These are phyloP conservation scores for Rhopalosiphum padi DNA, from an alignment of 1,140 invertebrate genomes.

Conservation along the genomic window DNA sequence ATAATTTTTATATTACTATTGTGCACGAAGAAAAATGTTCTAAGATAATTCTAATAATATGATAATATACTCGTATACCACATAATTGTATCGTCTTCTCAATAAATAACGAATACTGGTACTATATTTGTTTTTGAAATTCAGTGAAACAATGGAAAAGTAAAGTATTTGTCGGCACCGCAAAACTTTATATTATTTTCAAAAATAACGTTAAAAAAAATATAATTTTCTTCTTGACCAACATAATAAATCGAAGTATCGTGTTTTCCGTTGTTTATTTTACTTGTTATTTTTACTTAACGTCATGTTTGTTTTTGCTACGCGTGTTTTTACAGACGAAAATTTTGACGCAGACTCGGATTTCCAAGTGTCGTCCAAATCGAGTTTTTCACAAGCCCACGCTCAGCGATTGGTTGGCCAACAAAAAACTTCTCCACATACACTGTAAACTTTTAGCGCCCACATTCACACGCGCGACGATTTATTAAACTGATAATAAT, in stretches of 20 bases:
- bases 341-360: conserved; percentile 46
- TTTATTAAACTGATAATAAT: background rate
- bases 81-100: background rate
- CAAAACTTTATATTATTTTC: background rate
- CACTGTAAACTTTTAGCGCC: background rate
- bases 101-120: background rate
- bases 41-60: background rate
- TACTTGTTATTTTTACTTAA: conserved; percentile 31
- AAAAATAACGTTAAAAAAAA: background rate
- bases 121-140: background rate
- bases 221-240: background rate
- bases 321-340: background rate
- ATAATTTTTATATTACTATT: background rate
- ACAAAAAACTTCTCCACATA: conserved; percentile 52
- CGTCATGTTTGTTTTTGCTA: conserved; percentile 2
- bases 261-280: background rate
- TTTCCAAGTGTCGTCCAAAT: conserved; percentile 30
- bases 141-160: background rate
- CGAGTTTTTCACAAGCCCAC: conserved; percentile 63
- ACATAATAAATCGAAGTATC: conserved; percentile 21
- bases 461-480: background rate
- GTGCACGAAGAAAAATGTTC: background rate
- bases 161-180: background rate
- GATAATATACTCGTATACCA: background rate
- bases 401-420: conserved; percentile 75